phyloP scores from a whole-genome alignment of 2,888 invertebrate species.

The Eupithecia centaureata region DNA sequence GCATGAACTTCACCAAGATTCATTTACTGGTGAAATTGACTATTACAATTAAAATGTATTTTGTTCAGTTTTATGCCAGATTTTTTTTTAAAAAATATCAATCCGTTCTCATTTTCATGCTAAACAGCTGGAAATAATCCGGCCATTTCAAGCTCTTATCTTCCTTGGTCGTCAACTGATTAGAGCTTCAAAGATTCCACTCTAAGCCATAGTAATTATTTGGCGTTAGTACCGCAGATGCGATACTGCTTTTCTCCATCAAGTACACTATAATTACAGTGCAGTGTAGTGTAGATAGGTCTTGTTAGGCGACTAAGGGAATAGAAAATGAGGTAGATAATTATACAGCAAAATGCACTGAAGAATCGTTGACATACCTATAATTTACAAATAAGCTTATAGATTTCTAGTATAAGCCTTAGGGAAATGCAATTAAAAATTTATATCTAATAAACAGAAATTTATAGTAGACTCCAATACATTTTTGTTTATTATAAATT shows the following conservation, averaged over 20 bases:
- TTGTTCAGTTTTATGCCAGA: background rate
- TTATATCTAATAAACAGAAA: no score
- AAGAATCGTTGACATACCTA: background rate
- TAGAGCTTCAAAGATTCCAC: slow-evolving; percentile 72
- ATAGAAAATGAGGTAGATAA: background rate
- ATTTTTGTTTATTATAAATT: background rate
- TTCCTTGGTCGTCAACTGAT: slow-evolving; percentile 65
- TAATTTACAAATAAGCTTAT: background rate
- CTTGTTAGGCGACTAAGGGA: slow-evolving; percentile 4
- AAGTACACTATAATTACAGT: slow-evolving; percentile 33
- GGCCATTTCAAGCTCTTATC: background rate
- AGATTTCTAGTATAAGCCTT: background rate
- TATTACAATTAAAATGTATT: no score
- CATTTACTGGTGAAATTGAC: no score
- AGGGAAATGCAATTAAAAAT: background rate
- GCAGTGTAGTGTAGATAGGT: slow-evolving; percentile 24
- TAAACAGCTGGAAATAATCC: slow-evolving; percentile 9
- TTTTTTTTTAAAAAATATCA: no score
- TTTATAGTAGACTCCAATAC: no score
- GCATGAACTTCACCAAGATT: no score
- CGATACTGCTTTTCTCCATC: slow-evolving; percentile 45
- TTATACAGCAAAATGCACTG: background rate
- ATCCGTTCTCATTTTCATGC: background rate
- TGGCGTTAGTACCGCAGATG: slow-evolving; percentile 55
- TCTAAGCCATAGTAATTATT: slow-evolving; percentile 67